Evolutionary conservation across 2,888 invertebrate species (phyloP), one percentile per base, ranked within the genome.

Genomic region (Melieria picta): DNA sequence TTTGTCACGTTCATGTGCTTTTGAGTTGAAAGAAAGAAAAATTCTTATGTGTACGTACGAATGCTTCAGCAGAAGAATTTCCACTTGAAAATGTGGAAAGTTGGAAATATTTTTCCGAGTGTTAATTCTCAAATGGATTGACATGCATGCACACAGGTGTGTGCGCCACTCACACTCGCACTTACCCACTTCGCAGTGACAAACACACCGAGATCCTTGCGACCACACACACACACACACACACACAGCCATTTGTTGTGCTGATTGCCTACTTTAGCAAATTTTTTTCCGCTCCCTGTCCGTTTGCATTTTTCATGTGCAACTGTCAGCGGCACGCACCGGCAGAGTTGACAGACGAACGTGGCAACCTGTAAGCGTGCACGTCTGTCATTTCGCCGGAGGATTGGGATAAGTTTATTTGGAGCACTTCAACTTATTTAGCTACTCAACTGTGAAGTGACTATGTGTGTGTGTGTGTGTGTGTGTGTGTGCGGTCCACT

Each of bases 121-220:
- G 71, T 47, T 78, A 77, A 76, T 75, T 75, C 76, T 72, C 73
- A 78, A 79, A 75, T 76, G 76, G 76, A 79, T 79, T 79, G 80
- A 81, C 81, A 81, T 76, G 81, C 77, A 81, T 61, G 46, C 42
- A 63, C 42, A 67, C 9, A 60, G 47, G 61, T 46, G 65, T n/a
- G 65, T 48, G 65, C 45, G 11, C 30, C 58, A 55, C 46, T 60
- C 47, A 52, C n/a, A 55, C 63, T 42, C 63, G 13, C 16, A 16
- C 55, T 47, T 48, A 60, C 30, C 55, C 72, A 77, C 75, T 50
- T 50, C 50, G 3, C 50, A 50, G 10, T 10, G 50, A 50, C 50
- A 50, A 9, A 50, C 11, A 52, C 52, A 52, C 52, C 6, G 13
- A 13, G n/a, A 52, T 13, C 52, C 52, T n/a, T n/a, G 50, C 7